phyloP scores from a whole-genome alignment of 2,113 vertebrate genomes.

The Pitta sordida region DNA sequence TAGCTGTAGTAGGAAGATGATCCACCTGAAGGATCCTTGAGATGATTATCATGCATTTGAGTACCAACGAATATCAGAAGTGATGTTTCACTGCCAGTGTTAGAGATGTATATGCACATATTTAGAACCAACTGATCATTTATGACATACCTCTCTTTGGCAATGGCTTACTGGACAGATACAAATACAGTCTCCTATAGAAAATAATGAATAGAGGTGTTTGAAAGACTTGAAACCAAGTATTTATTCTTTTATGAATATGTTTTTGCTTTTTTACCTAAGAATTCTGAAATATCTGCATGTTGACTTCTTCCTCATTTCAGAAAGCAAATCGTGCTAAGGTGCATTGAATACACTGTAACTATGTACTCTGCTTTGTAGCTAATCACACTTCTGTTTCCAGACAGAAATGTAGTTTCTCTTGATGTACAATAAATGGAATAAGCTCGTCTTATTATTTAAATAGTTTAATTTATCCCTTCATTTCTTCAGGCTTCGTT shows the following conservation, averaged over 20 bases:
- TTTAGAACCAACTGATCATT: not conserved
- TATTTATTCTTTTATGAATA: not conserved
- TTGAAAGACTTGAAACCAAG: not conserved
- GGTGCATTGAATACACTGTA: not conserved
- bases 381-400: not conserved
- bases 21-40: not conserved
- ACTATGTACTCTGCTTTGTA: not conserved
- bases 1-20: not conserved
- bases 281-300: not conserved
- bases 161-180: not conserved
- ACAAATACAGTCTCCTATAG: not conserved
- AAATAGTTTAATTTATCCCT: not conserved
- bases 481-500: constrained; percentile 77
- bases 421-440: not conserved
- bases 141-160: not conserved
- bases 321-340: not conserved
- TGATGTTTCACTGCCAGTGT: not conserved
- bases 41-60: not conserved
- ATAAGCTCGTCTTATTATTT: not conserved
- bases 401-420: not conserved
- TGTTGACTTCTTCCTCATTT: not conserved
- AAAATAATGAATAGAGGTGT: not conserved
- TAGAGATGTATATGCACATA: not conserved
- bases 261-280: not conserved
- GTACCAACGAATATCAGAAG: not conserved